These are phyloP conservation scores for Pristionchus arcanus DNA, from an alignment of 2,888 invertebrate genomes.

Conservation along the genomic window DNA sequence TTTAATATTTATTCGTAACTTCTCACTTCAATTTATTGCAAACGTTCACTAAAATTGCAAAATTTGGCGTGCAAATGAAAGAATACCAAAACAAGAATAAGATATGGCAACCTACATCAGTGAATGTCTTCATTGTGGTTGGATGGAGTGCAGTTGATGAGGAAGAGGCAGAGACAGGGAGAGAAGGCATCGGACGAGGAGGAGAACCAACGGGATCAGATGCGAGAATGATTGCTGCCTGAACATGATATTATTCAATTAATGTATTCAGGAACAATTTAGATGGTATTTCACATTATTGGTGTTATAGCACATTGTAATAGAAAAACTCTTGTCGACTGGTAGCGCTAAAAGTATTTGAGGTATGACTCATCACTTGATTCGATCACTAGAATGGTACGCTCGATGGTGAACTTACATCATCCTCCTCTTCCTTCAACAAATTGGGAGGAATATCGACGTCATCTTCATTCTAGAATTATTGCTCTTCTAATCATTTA, in stretches of 20 bases:
- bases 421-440: neutral
- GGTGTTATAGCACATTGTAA: neutral
- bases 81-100: neutral
- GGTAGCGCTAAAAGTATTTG: neutral
- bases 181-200: neutral
- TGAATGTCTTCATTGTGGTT: conserved; percentile 13
- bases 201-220: neutral
- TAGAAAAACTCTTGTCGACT: neutral
- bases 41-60: too few relatives aligned
- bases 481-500: neutral
- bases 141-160: conserved; percentile 27
- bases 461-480: neutral
- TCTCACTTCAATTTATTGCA: too few relatives aligned
- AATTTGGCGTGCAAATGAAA: too few relatives aligned
- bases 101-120: neutral
- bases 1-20: too few relatives aligned
- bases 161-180: neutral
- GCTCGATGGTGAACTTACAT: conserved; percentile 8
- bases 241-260: neutral
- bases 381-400: neutral
- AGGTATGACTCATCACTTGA: neutral
- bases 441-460: neutral
- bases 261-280: too few relatives aligned
- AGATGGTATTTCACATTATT: too few relatives aligned
- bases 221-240: neutral